Percentiles rank a stretch among this genome's conserved stretches.
Conservation (phyloP, 2,113 vertebrate genomes). For the Cinclus cinclus region DNA sequence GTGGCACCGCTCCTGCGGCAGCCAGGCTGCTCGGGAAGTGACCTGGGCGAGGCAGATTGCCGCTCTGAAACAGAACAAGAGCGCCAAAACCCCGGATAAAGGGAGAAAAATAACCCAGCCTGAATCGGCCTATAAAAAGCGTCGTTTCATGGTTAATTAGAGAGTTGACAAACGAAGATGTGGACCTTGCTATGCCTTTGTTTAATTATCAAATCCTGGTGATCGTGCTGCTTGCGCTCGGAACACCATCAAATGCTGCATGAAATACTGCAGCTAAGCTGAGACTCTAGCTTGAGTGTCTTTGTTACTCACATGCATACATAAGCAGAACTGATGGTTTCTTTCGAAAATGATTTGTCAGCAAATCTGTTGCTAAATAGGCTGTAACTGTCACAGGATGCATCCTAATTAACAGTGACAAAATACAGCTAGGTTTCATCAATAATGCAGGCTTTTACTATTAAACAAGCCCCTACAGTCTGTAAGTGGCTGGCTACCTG, state of each 20-base stretch:
- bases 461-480: not conserved
- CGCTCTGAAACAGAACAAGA: not conserved
- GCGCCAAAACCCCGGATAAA: not conserved
- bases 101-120: rapidly evolving
- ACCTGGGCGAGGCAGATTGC: not conserved
- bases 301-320: not conserved
- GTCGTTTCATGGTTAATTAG: rapidly evolving
- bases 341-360: not conserved
- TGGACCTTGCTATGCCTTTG: not conserved
- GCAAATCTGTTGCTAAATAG: not conserved
- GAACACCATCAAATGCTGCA: not conserved
- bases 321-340: not conserved
- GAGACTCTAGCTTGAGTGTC: no score
- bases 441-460: not conserved
- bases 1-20: not conserved
- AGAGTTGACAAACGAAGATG: no score
- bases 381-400: not conserved
- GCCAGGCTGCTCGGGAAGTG: not conserved
- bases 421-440: not conserved
- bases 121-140: not conserved
- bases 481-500: not conserved
- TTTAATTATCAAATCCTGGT: not conserved
- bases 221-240: not conserved
- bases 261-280: not conserved
- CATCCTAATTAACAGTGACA: not conserved